Conservation (phyloP, 2,888 invertebrate genomes). For the Andrena dorsata region DNA sequence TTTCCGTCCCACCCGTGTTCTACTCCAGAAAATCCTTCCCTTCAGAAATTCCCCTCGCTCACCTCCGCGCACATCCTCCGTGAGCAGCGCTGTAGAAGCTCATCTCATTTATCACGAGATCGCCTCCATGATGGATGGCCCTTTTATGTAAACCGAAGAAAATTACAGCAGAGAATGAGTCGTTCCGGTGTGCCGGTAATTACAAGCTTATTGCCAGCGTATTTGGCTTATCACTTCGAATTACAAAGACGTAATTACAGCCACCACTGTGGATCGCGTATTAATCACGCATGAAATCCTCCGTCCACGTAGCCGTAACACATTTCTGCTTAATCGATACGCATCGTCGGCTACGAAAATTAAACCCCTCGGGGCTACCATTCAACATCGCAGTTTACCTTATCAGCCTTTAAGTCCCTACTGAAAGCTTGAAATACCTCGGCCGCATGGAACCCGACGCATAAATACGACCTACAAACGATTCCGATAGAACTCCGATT, state of each 20-base stretch:
- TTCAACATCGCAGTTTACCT: too few species aligned
- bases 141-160: conserved; percentile 10
- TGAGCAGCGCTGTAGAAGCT: conserved; percentile 10
- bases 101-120: conserved; percentile 1
- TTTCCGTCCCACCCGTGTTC: too few species aligned
- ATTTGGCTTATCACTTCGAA: conserved; percentile 19
- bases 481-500: too few species aligned
- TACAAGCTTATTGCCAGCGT: conserved; percentile 8
- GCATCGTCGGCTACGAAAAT: not conserved
- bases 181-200: not conserved
- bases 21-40: not conserved
- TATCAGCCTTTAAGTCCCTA: too few species aligned
- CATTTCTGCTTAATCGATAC: not conserved
- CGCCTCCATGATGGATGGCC: conserved; percentile 1
- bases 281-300: not conserved
- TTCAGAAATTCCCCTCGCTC: too few species aligned
- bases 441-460: too few species aligned
- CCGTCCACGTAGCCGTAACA: not conserved
- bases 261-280: not conserved
- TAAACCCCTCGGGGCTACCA: not conserved
- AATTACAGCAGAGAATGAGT: not conserved
- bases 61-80: not conserved
- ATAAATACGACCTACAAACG: too few species aligned
- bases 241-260: conserved; percentile 6
- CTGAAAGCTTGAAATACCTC: too few species aligned